Percentiles rank a stretch among this genome's conserved stretches.
These are phyloP conservation scores for Otolemur garnettii DNA, from an alignment of 2,113 vertebrate species.

Conservation along the genomic window DNA sequence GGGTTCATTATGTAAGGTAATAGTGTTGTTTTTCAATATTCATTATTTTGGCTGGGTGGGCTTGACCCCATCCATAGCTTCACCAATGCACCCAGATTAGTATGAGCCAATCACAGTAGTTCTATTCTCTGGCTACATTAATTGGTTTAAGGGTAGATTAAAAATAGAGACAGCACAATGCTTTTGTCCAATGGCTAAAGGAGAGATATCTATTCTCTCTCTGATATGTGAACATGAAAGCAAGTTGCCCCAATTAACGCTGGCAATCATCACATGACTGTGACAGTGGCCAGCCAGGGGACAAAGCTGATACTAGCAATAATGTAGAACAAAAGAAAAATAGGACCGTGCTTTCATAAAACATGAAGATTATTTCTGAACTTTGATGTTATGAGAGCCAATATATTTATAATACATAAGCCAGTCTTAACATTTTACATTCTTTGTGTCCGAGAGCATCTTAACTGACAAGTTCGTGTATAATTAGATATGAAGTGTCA, in stretches of 20 bases:
- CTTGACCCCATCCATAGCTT: background rate
- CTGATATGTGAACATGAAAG: background rate
- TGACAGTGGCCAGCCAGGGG: background rate
- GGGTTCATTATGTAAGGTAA: background rate
- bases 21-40: background rate
- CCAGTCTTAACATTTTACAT: background rate
- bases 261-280: background rate
- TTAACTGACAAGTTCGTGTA: background rate
- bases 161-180: background rate
- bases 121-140: background rate
- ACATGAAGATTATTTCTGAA: background rate
- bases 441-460: background rate
- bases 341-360: background rate
- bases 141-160: background rate
- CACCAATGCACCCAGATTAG: background rate
- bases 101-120: background rate
- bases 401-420: slow-evolving; percentile 18
- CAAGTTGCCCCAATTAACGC: background rate
- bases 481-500: background rate
- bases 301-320: background rate
- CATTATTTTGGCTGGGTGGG: background rate
- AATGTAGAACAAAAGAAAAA: background rate
- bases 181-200: background rate
- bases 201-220: background rate
- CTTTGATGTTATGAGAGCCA: background rate